Evolutionary conservation across 2,888 invertebrate species (phyloP), one percentile per base, ranked within the genome.

Genomic region (Hemaris fuciformis): DNA sequence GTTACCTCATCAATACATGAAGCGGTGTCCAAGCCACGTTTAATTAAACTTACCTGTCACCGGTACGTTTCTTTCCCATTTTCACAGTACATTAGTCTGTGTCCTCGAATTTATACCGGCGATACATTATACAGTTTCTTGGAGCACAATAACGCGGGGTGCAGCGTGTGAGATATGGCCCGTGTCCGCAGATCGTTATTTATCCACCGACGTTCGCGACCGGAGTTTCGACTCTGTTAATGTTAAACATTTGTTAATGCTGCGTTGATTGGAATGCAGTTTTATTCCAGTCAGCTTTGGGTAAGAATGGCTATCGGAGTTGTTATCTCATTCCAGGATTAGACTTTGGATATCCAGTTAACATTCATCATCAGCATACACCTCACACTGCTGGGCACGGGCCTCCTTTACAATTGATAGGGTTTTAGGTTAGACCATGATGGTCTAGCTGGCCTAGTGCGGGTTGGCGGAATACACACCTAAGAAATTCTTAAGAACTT

Each of bases 121-220:
- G n/a, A 38, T 38, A 41, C 38, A 23, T 34, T 56, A 34, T 56
- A 56, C 57, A n/a, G 38, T 38, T 57, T 41, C 57, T 57, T 22
- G 22, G 38, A 22, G 23, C 38, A 57, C 57, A 41, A 57, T 38
- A 57, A 23, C 13, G 20, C 22, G 34, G 41, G 13, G 27, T 58
- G 58, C 59, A 59, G 8, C 38, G 38, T 3, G 56, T 64, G 64
- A 64, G 59, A 59, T 61, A 64, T 62, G 34, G 41, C 31, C 27
- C 38, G 25, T 62, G 64, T 64, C 61, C 46, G 59, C 56, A 31
- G 38, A 57, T 22, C 61, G 38, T 64, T 64, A 64, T 61, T 64
- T 59, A 64, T 46, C 45, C 38, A 57, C 10, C 57, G 57, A 34
- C 57, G 57, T 38, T n/a, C n/a, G 8, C 57, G 13, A 22, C 13